Conservation (phyloP, 1,140 invertebrate species). For the Triops longicaudatus region DNA sequence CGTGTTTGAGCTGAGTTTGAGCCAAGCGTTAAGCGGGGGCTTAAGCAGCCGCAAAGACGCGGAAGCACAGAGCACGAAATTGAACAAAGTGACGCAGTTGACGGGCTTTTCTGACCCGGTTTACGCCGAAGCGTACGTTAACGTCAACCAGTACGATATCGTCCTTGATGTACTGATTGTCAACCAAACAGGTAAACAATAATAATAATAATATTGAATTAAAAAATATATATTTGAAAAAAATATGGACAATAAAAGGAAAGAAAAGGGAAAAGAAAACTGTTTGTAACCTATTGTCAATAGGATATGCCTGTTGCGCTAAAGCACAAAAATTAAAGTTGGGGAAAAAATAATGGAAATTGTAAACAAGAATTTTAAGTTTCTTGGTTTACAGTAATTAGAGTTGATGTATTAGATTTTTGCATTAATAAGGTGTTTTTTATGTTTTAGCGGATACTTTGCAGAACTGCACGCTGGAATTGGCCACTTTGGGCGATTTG, state of each 20-base stretch:
- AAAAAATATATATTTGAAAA: not conserved
- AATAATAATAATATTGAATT: not conserved
- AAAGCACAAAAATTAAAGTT: too few relatives aligned
- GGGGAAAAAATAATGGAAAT: too few relatives aligned
- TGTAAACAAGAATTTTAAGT: too few relatives aligned
- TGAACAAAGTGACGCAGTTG: slow-evolving; percentile 87
- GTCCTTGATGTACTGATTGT: slow-evolving; percentile 94
- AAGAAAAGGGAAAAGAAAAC: too few relatives aligned
- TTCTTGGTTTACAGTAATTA: too few relatives aligned
- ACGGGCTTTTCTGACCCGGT: slow-evolving; percentile 99
- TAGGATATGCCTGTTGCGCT: too few relatives aligned
- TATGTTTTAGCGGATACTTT: slow-evolving; percentile 65
- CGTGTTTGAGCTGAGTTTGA: slow-evolving; percentile 90
- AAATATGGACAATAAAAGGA: too few relatives aligned
- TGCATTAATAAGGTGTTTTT: not conserved
- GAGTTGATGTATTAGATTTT: not conserved
- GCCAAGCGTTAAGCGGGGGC: slow-evolving; percentile 71
- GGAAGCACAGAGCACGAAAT: slow-evolving; percentile 44
- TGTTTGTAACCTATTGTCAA: too few relatives aligned
- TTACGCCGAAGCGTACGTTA: slow-evolving; percentile 97
- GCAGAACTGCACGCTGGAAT: slow-evolving; percentile 94
- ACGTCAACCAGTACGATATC: slow-evolving; percentile 99
- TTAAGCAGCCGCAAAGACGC: slow-evolving; percentile 46
- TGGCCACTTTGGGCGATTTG: slow-evolving; percentile 94
- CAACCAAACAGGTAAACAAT: slow-evolving; percentile 76